Conservation (phyloP, 2,113 vertebrate species). For the Brachyistius frenatus region DNA sequence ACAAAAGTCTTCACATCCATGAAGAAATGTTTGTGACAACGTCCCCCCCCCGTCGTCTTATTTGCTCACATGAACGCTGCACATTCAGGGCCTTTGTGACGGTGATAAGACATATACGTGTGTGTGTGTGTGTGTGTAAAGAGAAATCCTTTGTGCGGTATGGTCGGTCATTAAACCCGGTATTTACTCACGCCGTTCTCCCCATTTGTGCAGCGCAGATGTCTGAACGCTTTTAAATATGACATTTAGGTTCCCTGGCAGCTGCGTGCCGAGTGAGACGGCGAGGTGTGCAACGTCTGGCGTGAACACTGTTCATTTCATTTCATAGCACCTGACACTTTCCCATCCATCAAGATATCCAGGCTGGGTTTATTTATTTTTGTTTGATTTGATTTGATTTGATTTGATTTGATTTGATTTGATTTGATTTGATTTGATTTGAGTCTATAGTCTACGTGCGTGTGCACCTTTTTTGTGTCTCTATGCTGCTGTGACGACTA, state of each 20-base stretch:
- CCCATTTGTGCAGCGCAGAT: not conserved
- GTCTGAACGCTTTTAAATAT: constrained; percentile 8
- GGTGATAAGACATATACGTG: not conserved
- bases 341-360: too few species aligned
- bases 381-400: too few species aligned
- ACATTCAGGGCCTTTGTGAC: not conserved
- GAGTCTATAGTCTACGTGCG: too few species aligned
- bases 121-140: not conserved
- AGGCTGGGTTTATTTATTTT: too few species aligned
- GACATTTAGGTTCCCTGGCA: constrained; percentile 1
- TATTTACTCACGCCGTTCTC: constrained; percentile 1
- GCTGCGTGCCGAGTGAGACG: not conserved
- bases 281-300: not conserved
- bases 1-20: not conserved
- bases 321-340: too few species aligned
- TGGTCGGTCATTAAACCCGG: constrained; percentile 6
- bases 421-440: too few species aligned
- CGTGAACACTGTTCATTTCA: not conserved
- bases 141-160: not conserved
- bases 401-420: too few species aligned
- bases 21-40: not conserved
- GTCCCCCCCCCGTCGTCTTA: not conserved
- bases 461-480: too few species aligned
- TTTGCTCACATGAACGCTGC: not conserved
- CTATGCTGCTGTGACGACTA: too few species aligned